phyloP scores from a whole-genome alignment of 1,140 invertebrate genomes.

The Cydia strobilella region DNA sequence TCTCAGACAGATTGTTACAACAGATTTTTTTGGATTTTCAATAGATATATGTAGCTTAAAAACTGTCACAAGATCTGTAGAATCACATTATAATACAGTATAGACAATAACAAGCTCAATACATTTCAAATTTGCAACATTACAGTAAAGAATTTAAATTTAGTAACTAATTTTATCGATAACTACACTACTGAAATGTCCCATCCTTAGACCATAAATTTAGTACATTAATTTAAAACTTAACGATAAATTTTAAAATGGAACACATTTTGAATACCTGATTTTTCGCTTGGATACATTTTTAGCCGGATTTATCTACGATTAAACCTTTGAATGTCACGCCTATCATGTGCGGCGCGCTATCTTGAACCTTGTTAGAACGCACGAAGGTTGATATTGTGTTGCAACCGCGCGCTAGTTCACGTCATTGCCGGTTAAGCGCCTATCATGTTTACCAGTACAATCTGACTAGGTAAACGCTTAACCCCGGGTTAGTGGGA shows the following conservation, averaged over 20 bases:
- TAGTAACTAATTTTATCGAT: constrained; percentile 18
- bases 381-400: too few relatives aligned
- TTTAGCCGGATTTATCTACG: neutral
- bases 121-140: neutral
- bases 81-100: constrained; percentile 1
- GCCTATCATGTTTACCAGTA: too few relatives aligned
- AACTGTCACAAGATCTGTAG: neutral
- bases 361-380: too few relatives aligned
- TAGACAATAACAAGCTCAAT: constrained; percentile 15
- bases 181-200: constrained; percentile 16
- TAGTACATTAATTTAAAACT: constrained; percentile 19
- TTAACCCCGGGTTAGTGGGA: too few relatives aligned
- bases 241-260: constrained; percentile 28
- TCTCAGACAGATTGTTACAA: neutral
- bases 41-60: neutral
- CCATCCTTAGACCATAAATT: constrained; percentile 15
- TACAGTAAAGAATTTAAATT: constrained; percentile 7
- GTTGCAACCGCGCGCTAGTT: too few relatives aligned
- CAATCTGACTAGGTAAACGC: too few relatives aligned
- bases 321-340: too few relatives aligned
- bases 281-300: constrained; percentile 15
- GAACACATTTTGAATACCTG: constrained; percentile 22
- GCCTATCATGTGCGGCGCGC: too few relatives aligned
- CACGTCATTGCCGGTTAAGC: too few relatives aligned
- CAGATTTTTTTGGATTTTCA: neutral